Conservation (phyloP, 2,888 invertebrate species). For the Morpho helenor region DNA sequence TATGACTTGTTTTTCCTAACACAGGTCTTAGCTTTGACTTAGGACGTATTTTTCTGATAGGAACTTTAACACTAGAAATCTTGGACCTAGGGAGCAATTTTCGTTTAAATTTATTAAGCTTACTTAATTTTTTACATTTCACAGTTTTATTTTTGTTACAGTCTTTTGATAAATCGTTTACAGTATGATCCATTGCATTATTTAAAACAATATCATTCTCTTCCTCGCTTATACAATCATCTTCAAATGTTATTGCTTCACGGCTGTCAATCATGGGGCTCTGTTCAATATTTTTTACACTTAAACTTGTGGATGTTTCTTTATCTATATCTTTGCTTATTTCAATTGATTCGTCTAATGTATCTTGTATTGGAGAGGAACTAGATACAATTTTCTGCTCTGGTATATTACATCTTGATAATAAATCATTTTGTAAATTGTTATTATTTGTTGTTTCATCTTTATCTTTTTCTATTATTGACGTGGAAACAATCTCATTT, state of each 20-base stretch:
- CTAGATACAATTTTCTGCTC: too few relatives aligned
- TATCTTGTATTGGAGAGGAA: neutral
- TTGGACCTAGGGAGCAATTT: conserved; percentile 51
- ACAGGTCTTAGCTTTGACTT: conserved; percentile 31
- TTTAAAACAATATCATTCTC: conserved; percentile 11
- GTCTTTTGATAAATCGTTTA: conserved; percentile 3
- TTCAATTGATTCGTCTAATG: too few relatives aligned
- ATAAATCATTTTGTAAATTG: neutral
- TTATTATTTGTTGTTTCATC: neutral
- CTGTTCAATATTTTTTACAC: neutral
- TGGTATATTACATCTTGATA: too few relatives aligned
- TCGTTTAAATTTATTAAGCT: conserved; percentile 47
- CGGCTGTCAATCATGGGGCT: conserved; percentile 2
- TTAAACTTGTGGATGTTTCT: neutral
- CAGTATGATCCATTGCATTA: neutral
- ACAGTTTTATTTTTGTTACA: conserved; percentile 19
- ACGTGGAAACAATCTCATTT: neutral
- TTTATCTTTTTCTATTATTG: neutral
- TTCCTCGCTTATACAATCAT: conserved; percentile 9
- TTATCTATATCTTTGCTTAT: too few relatives aligned
- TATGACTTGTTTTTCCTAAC: conserved; percentile 23
- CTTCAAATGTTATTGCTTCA: conserved; percentile 7
- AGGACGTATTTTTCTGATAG: conserved; percentile 27
- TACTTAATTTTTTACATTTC: conserved; percentile 42
- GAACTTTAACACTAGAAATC: conserved; percentile 35